Evolutionary conservation across 30 jellyfish, hydroid and myxozoan genomes (phyloP).

Genomic region (Clytia hemisphaerica): DNA sequence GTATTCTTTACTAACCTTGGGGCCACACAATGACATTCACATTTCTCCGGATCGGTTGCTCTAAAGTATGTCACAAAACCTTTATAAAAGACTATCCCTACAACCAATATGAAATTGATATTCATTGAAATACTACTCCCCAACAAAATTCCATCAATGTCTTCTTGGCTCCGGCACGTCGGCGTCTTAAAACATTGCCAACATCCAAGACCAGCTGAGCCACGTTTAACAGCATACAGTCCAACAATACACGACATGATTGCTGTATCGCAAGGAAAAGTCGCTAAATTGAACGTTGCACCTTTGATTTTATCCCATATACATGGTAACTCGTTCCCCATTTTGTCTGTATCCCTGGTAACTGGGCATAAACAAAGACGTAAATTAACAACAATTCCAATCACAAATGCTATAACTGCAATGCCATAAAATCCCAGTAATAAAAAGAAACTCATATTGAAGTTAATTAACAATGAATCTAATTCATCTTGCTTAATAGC

Average conservation of each 20-base stretch:
- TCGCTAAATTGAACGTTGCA: constrained; percentile 24
- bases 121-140: constrained; percentile 35
- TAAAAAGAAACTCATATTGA: constrained; percentile 23
- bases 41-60: constrained; percentile 36
- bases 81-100: constrained; percentile 41
- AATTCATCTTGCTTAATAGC: constrained; percentile 2
- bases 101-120: constrained; percentile 13
- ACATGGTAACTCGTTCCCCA: constrained; percentile 23
- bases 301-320: constrained; percentile 32
- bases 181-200: constrained; percentile 45
- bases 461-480: constrained; percentile 9
- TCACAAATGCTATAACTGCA: constrained; percentile 17
- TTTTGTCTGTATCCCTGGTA: constrained; percentile 7
- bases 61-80: constrained; percentile 43
- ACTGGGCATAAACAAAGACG: constrained; percentile 26
- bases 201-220: constrained; percentile 39
- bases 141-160: constrained; percentile 16
- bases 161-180: constrained; percentile 15
- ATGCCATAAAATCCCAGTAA: constrained; percentile 36
- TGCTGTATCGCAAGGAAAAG: constrained; percentile 44
- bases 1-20: too few species aligned
- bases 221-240: constrained; percentile 39
- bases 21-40: constrained; percentile 49
- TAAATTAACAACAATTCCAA: constrained; percentile 23
- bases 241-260: constrained; percentile 42